Evolutionary conservation across 2,797 vertebrate species (phyloP).

Genomic region (Euthynnus affinis): DNA sequence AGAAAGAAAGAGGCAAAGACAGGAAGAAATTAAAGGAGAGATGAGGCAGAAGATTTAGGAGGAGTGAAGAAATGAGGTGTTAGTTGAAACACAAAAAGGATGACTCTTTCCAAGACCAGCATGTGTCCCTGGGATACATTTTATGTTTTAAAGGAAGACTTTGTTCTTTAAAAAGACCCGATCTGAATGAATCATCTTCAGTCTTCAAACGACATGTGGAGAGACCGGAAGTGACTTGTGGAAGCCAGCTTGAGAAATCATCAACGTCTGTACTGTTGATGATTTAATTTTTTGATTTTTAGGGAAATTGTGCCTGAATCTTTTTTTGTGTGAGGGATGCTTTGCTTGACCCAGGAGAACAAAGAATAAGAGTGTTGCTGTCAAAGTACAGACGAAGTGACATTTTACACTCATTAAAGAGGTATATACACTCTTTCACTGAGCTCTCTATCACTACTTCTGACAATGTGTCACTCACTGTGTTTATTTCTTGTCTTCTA

Average conservation of each 20-base stretch:
- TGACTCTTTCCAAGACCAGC: neutral
- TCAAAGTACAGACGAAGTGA: slow-evolving; percentile 29
- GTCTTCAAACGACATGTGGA: slow-evolving; percentile 18
- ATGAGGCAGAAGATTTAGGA: neutral
- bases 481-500: slow-evolving; percentile 15
- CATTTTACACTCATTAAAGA: slow-evolving; percentile 46
- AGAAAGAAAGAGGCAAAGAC: too few relatives aligned
- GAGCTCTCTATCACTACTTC: neutral
- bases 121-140: slow-evolving; percentile 5
- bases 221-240: slow-evolving; percentile 31
- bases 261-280: slow-evolving; percentile 1
- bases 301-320: slow-evolving; percentile 1
- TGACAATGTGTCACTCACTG: neutral
- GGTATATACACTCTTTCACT: slow-evolving; percentile 44
- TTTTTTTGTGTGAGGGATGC: slow-evolving; percentile 42
- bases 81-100: slow-evolving; percentile 14
- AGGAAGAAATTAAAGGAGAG: neutral
- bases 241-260: slow-evolving; percentile 23
- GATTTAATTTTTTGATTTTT: too few relatives aligned
- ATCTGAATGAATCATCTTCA: neutral
- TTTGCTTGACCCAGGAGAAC: slow-evolving; percentile 31
- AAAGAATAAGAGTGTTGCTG: slow-evolving; percentile 26
- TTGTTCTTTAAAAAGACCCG: neutral
- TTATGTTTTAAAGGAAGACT: neutral
- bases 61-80: neutral